A percentile compares a stretch with the other conserved stretches of the same genome.
phyloP scores from a whole-genome alignment of 1,140 invertebrate species.

The Medauroidea extradentata region DNA sequence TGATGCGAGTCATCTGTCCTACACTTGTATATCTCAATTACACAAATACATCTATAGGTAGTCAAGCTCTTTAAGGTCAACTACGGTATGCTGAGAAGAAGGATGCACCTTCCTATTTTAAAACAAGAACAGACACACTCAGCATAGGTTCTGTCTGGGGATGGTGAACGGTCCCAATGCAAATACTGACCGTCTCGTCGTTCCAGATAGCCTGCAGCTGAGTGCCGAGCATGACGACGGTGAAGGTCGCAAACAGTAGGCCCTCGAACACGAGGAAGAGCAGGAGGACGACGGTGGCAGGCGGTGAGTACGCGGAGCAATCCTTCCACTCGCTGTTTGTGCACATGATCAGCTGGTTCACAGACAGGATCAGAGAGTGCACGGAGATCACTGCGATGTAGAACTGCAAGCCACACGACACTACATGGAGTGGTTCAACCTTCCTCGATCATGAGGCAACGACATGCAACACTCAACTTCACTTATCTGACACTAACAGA shows the following conservation, averaged over 20 bases:
- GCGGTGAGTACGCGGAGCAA: constrained; percentile 89
- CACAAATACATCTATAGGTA: too few relatives aligned
- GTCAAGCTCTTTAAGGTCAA: too few relatives aligned
- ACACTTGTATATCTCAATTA: too few relatives aligned
- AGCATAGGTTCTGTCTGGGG: too few relatives aligned
- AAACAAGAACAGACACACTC: too few relatives aligned
- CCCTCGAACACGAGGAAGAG: constrained; percentile 96
- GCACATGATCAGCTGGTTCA: constrained; percentile 93
- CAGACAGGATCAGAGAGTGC: constrained; percentile 86
- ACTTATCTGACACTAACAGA: too few relatives aligned
- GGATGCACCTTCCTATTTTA: too few relatives aligned
- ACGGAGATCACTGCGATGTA: constrained; percentile 96
- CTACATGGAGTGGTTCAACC: neutral
- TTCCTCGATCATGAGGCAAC: neutral
- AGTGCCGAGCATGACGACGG: constrained; percentile 94
- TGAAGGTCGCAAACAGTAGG: constrained; percentile 97
- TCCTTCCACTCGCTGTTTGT: constrained; percentile 92
- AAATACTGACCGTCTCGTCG: constrained; percentile 94
- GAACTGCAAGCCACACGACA: constrained; percentile 65
- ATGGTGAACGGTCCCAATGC: too few relatives aligned
- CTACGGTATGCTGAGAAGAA: too few relatives aligned
- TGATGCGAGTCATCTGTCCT: too few relatives aligned
- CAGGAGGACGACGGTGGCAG: constrained; percentile 90
- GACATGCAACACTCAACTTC: too few relatives aligned
- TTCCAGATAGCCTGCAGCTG: constrained; percentile 98